Percentiles rank a stretch among this genome's conserved stretches.
These are phyloP conservation scores for Lysiphlebus fabarum DNA, from an alignment of 1,140 invertebrate genomes.

Conservation along the genomic window DNA sequence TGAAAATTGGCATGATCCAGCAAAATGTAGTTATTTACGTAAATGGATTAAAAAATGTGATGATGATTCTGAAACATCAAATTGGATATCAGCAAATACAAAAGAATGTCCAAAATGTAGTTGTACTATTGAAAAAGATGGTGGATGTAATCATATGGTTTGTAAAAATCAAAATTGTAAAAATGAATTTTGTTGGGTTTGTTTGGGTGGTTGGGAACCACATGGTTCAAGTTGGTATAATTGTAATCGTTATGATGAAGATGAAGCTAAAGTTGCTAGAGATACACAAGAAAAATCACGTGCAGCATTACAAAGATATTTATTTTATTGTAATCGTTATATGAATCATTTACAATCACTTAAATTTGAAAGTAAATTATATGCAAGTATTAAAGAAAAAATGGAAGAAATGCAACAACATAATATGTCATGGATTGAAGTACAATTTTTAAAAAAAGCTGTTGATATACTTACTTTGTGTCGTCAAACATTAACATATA, in stretches of 20 bases:
- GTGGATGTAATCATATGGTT: slow-evolving; percentile 99
- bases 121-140: slow-evolving; percentile 97
- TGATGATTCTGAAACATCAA: slow-evolving; percentile 98
- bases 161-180: slow-evolving; percentile 99
- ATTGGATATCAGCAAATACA: slow-evolving; percentile 99
- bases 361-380: slow-evolving; percentile 96
- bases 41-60: slow-evolving; percentile 99
- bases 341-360: slow-evolving; percentile 99
- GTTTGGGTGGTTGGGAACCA: slow-evolving; percentile 96
- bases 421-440: slow-evolving; percentile 99
- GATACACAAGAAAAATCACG: slow-evolving; percentile 94
- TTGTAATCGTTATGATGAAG: slow-evolving; percentile 97
- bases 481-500: slow-evolving; percentile 97
- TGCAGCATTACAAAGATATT: slow-evolving; percentile 86
- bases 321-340: slow-evolving; percentile 98
- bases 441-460: slow-evolving; percentile 95
- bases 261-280: slow-evolving; percentile 91
- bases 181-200: slow-evolving; percentile 99
- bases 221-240: slow-evolving; percentile 99
- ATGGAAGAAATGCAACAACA: slow-evolving; percentile 99
- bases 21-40: slow-evolving; percentile 87
- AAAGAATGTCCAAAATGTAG: slow-evolving; percentile 99
- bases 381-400: slow-evolving; percentile 91
- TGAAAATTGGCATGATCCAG: slow-evolving; percentile 98
- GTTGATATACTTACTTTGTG: slow-evolving; percentile 97